Conservation (phyloP, 1,140 invertebrate genomes). For the Planococcus citri region DNA sequence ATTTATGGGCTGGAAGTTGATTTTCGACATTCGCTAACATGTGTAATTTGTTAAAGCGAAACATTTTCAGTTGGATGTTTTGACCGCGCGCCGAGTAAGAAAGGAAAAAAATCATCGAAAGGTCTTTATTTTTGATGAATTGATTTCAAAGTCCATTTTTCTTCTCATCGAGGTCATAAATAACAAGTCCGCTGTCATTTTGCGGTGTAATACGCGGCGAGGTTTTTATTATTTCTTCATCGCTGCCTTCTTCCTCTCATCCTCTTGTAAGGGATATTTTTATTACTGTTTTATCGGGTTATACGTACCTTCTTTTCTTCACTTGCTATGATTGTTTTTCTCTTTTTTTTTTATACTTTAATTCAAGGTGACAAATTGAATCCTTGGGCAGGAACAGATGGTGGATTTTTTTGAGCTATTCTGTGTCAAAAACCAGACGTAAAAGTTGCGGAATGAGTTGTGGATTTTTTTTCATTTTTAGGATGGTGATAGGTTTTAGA, state of each 20-base stretch:
- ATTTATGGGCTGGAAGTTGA: not conserved
- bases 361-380: not conserved
- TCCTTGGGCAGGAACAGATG: not conserved
- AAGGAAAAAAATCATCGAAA: not conserved
- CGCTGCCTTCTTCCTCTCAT: no score
- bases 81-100: no score
- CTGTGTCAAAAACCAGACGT: no score
- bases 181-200: not conserved
- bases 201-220: not conserved
- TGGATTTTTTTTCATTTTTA: no score
- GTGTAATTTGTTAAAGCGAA: not conserved
- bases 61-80: not conserved
- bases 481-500: no score
- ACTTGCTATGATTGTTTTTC: not conserved
- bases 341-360: not conserved
- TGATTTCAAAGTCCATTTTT: constrained; percentile 7
- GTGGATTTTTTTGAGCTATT: no score
- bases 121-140: constrained; percentile 7
- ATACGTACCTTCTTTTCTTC: no score
- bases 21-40: not conserved
- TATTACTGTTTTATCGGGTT: not conserved
- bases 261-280: no score
- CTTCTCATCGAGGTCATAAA: not conserved
- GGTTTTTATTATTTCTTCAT: not conserved
- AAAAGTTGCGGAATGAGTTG: no score